phyloP scores from a whole-genome alignment of 2,797 vertebrate genomes.

The Pantherophis vulpinus region DNA sequence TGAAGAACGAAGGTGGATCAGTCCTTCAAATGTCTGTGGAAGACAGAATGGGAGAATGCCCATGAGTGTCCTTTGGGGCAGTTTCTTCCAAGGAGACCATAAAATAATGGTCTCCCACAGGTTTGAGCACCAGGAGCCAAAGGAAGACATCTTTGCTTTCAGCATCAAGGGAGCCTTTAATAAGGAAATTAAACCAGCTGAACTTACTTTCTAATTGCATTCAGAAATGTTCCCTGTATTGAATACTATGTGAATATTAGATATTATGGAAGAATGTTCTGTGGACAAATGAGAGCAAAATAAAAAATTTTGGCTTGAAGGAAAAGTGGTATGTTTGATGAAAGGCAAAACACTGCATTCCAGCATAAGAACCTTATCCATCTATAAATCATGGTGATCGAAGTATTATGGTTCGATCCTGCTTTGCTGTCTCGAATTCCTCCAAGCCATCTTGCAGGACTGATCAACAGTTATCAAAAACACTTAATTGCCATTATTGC shows the following conservation, averaged over 20 bases:
- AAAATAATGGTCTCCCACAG: not conserved
- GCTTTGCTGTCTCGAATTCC: not conserved
- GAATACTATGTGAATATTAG: not conserved
- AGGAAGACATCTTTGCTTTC: not conserved
- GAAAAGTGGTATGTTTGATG: not conserved
- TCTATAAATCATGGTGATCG: not conserved
- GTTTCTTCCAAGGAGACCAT: not conserved
- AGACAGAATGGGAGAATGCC: not conserved
- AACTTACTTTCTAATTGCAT: not conserved
- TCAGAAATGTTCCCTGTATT: not conserved
- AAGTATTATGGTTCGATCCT: not conserved
- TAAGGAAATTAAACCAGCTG: not conserved
- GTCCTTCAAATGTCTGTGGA: not conserved
- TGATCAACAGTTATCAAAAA: not conserved
- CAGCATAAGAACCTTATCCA: not conserved
- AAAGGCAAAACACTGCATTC: not conserved
- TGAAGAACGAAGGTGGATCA: not conserved
- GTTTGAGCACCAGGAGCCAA: not conserved
- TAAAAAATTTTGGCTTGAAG: not conserved
- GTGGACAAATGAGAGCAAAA: not conserved
- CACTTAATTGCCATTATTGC: not conserved
- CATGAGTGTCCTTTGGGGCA: not conserved
- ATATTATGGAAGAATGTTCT: not conserved
- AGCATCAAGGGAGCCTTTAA: not conserved
- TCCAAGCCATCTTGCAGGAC: not conserved